phyloP scores from a whole-genome alignment of 2,888 invertebrate genomes.

The Micropterix aruncella region DNA sequence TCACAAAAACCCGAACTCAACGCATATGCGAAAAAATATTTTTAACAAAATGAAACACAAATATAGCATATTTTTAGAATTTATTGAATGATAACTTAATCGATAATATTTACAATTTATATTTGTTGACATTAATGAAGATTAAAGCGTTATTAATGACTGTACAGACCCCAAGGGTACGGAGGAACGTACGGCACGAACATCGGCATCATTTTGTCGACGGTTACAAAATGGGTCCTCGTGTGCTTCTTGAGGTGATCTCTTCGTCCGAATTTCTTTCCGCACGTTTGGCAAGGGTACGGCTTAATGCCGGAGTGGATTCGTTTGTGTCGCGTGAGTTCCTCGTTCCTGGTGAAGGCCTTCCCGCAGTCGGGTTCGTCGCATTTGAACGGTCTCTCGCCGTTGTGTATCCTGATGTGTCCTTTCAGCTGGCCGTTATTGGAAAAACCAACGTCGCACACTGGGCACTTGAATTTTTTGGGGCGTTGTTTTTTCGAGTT shows the following conservation, averaged over 20 bases:
- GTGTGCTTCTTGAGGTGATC: constrained; percentile 93
- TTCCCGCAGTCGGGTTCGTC: constrained; percentile 77
- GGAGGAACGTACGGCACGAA: constrained; percentile 28
- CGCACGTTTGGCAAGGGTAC: constrained; percentile 75
- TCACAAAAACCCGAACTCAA: too few relatives aligned
- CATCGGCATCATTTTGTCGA: constrained; percentile 45
- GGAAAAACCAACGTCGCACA: constrained; percentile 84
- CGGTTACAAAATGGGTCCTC: constrained; percentile 61
- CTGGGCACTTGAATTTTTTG: constrained; percentile 82
- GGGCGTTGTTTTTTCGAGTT: constrained; percentile 67
- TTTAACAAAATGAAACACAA: too few relatives aligned
- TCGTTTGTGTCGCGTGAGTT: constrained; percentile 79
- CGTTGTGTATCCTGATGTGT: constrained; percentile 83
- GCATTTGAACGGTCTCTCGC: constrained; percentile 81
- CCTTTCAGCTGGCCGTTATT: constrained; percentile 88
- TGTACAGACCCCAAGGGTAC: background rate
- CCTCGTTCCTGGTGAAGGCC: constrained; percentile 84
- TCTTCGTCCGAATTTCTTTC: constrained; percentile 84
- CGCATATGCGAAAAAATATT: too few relatives aligned
- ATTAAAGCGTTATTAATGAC: background rate
- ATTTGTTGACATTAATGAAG: too few relatives aligned
- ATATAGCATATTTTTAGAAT: too few relatives aligned
- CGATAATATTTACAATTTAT: too few relatives aligned
- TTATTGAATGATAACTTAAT: too few relatives aligned
- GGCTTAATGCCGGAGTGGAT: constrained; percentile 81